Base-by-base conservation (phyloP, 2,888 invertebrate genomes). In the Hetaerina titia region DNA sequence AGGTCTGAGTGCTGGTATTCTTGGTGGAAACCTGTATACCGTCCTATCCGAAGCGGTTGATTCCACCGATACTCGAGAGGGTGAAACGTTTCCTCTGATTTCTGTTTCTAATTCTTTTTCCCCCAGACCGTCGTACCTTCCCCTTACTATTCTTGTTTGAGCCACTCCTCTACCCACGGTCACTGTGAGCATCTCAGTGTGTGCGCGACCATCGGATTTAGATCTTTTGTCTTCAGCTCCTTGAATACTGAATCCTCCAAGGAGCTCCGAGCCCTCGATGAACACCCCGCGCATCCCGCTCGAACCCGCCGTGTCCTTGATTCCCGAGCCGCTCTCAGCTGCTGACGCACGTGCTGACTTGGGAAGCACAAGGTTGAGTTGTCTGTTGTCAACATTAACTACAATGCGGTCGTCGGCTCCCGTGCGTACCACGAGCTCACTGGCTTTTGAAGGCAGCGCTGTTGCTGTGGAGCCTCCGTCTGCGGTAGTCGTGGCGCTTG, bases 331-430 rank as follows among this genome's bases (percentile, higher is more conserved):
- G 95, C 95, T 95, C 19, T 64, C 95, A 15, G 95, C 95, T 1
- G 94, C 81, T 1, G 94, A 95, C 1, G 95, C 90, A n/a, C 69
- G 64, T n/a, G 94, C 95, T 22, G 95, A 95, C 88, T 95, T 96
- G 13, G 96, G 96, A 74, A 96, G 96, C 45, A 96, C 95, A 19
- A 96, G 95, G 81, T 96, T 96, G 64, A 96, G 95, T 88, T 96
- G 96, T 22, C 96, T 95, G n/a, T 92, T 69, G 13, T 96, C 95
- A 95, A 96, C 96, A 95, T 96, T 96, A 19, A 96, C 95, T 7
- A 96, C 95, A 11, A 96, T 95, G 92, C 96, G 96, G 81, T 95
- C 95, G 58, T 92, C 88, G 15, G 60, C 74, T 9, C 94, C 95
- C 13, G 88, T 87, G 8, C 87, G 69, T 1, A 95, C 87, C 87